Percentiles rank a stretch among this genome's conserved stretches.
Conservation (phyloP, 1,140 invertebrate genomes). For the Lordiphosa collinella region DNA sequence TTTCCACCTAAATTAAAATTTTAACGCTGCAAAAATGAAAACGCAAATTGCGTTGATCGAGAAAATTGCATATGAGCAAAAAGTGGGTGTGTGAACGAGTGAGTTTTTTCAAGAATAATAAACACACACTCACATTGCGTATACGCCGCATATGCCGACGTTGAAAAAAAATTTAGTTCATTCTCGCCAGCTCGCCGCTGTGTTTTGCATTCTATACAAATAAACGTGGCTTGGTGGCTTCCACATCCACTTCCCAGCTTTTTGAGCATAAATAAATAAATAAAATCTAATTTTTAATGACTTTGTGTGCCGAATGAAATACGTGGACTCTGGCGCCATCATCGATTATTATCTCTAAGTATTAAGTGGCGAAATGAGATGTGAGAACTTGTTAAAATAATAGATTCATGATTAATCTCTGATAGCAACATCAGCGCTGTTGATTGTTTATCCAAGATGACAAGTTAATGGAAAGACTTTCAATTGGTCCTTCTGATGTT, state of each 20-base stretch:
- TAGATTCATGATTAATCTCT: too few relatives aligned
- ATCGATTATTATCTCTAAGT: conserved; percentile 1
- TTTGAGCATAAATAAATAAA: conserved; percentile 29
- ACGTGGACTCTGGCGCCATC: conserved; percentile 5
- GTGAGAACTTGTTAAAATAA: too few relatives aligned
- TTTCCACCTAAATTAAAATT: conserved; percentile 75
- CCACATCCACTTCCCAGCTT: conserved; percentile 3
- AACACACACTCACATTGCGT: conserved; percentile 38
- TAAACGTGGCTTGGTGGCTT: conserved; percentile 28
- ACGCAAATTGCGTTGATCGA: conserved; percentile 69
- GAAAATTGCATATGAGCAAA: conserved; percentile 50
- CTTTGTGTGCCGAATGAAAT: conserved; percentile 23
- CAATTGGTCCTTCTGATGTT: too few relatives aligned
- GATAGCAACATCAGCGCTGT: too few relatives aligned
- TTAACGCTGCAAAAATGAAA: conserved; percentile 68
- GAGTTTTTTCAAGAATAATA: conserved; percentile 6
- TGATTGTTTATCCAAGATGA: too few relatives aligned
- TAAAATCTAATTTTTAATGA: conserved; percentile 34
- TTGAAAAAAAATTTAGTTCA: conserved; percentile 49
- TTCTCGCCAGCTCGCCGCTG: conserved; percentile 3
- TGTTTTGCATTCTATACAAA: conserved; percentile 30
- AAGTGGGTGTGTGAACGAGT: conserved; percentile 14
- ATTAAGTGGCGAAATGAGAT: too few relatives aligned
- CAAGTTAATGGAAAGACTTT: too few relatives aligned
- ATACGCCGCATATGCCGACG: conserved; percentile 49